Percentiles rank a stretch among this genome's conserved stretches.
Evolutionary conservation across 2,888 invertebrate genomes (phyloP).

Genomic region (Mythimna loreyi): DNA sequence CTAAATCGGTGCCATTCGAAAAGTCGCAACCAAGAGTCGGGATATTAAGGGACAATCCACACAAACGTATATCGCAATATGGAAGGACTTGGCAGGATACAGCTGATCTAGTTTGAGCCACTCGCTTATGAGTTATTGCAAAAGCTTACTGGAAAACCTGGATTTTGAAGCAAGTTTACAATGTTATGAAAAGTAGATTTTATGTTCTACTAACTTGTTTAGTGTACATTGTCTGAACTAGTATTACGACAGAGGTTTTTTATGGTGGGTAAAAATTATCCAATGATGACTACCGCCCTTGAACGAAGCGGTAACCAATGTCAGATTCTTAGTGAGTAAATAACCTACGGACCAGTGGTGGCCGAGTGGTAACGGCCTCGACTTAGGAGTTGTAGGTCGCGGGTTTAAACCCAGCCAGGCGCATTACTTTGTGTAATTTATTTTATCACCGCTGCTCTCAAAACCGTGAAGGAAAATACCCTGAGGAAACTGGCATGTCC

Average conservation of each 20-base stretch:
- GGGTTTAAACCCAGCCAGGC: too few species aligned
- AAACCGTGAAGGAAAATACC: too few species aligned
- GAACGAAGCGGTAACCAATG: too few species aligned
- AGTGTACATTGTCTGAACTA: background rate
- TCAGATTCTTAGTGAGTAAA: too few species aligned
- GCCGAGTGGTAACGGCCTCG: too few species aligned
- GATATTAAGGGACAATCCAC: conserved; percentile 70
- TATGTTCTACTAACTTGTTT: background rate
- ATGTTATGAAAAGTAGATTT: background rate
- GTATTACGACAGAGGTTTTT: background rate
- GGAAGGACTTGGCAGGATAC: conserved; percentile 64
- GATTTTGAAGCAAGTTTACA: conserved; percentile 32
- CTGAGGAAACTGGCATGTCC: too few species aligned
- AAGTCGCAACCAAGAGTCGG: conserved; percentile 63
- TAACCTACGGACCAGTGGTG: too few species aligned
- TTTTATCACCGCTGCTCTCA: too few species aligned
- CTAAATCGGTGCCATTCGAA: conserved; percentile 52
- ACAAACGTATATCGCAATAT: conserved; percentile 73
- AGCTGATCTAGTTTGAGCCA: conserved; percentile 58
- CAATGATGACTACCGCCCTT: too few species aligned
- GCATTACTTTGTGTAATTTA: too few species aligned
- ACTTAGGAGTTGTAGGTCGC: too few species aligned
- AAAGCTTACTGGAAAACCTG: conserved; percentile 50
- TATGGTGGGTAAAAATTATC: too few species aligned
- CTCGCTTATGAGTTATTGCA: conserved; percentile 64